A percentile compares a stretch with the other conserved stretches of the same genome.
These are phyloP conservation scores for Drosophila grimshawi DNA, from an alignment of 1,140 invertebrate species.

Conservation along the genomic window DNA sequence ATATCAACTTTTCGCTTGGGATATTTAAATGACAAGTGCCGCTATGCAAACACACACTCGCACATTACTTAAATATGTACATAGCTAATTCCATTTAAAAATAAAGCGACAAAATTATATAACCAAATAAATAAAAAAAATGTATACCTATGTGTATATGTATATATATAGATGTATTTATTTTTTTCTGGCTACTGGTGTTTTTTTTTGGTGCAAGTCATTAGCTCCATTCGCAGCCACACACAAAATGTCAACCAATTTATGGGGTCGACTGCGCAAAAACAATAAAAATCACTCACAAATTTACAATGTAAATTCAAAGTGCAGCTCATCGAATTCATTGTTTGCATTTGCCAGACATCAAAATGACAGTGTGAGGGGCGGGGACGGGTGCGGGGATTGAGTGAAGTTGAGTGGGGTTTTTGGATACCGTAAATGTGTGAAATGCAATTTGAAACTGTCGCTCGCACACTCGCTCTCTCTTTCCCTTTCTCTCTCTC, in stretches of 20 bases:
- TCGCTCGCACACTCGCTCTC: conserved; percentile 24
- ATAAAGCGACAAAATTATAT: conserved; percentile 25
- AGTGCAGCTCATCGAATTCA: conserved; percentile 41
- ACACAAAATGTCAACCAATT: conserved; percentile 49
- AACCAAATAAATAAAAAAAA: conserved; percentile 17
- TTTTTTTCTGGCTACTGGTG: not conserved
- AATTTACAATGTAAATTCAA: conserved; percentile 67
- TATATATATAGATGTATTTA: not conserved
- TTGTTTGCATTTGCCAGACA: conserved; percentile 36
- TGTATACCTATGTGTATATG: not conserved
- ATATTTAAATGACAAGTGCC: conserved; percentile 36
- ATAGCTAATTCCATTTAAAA: conserved; percentile 27
- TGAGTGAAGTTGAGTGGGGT: not conserved
- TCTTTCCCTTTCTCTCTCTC: too few species aligned
- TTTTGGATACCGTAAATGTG: conserved; percentile 56
- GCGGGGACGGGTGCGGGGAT: not conserved
- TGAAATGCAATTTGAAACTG: conserved; percentile 73
- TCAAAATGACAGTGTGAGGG: conserved; percentile 37
- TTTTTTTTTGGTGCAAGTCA: conserved; percentile 38
- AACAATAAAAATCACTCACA: conserved; percentile 62
- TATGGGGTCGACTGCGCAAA: conserved; percentile 30
- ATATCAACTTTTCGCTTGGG: conserved; percentile 44
- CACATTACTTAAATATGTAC: conserved; percentile 16
- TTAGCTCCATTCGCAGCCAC: conserved; percentile 47
- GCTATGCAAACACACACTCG: conserved; percentile 7